Percentiles rank a stretch among this genome's conserved stretches.
These are phyloP conservation scores for Aphidoletes aphidimyza DNA, from an alignment of 2,888 invertebrate species.

Conservation along the genomic window DNA sequence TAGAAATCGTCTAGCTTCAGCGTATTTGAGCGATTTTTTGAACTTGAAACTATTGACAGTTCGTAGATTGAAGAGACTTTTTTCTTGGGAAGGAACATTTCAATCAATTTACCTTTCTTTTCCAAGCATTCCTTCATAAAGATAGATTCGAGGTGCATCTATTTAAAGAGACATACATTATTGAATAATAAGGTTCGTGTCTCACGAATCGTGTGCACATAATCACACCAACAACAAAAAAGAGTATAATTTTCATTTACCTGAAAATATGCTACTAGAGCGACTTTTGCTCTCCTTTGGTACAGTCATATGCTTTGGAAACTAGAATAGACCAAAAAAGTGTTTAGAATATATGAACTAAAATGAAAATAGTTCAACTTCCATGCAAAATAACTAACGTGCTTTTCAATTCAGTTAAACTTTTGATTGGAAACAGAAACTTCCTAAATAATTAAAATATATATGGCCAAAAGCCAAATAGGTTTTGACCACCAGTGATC, in stretches of 20 bases:
- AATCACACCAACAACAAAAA: slow-evolving; percentile 87
- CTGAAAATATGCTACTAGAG: slow-evolving; percentile 90
- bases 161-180: slow-evolving; percentile 88
- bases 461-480: too few species aligned
- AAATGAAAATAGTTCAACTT: background rate
- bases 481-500: too few species aligned
- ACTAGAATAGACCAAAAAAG: slow-evolving; percentile 47
- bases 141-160: slow-evolving; percentile 87
- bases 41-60: too few species aligned
- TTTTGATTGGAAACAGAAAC: too few species aligned
- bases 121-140: slow-evolving; percentile 87
- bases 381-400: too few species aligned
- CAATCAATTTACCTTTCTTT: slow-evolving; percentile 62
- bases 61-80: background rate
- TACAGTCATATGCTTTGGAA: slow-evolving; percentile 57
- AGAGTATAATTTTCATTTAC: slow-evolving; percentile 89
- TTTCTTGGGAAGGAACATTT: background rate
- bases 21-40: too few species aligned
- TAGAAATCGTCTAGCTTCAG: too few species aligned
- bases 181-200: too few species aligned
- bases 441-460: too few species aligned
- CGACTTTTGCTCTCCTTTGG: slow-evolving; percentile 78
- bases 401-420: too few species aligned
- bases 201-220: too few species aligned
- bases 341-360: background rate